Evolutionary conservation across 2,797 vertebrate genomes (phyloP), one percentile per base, ranked within the genome.

Genomic region (Salmo trutta): DNA sequence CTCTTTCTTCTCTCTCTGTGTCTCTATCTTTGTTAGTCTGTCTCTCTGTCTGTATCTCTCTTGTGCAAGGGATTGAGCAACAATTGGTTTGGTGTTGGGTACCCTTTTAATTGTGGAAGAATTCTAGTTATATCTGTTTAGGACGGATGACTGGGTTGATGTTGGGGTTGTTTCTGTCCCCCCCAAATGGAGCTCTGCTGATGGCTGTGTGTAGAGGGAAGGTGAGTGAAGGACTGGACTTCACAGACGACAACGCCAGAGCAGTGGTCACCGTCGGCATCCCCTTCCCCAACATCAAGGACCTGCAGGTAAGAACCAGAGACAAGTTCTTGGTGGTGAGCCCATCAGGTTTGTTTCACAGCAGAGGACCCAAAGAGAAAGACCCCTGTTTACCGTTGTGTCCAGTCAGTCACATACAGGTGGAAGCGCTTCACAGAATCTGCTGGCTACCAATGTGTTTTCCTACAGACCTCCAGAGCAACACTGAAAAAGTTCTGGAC

Each of bases 121-220:
- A 47, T 47, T 47, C 10, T 47, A 47, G 41, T 47, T 10, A 47
- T 14, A 47, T 21, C 5, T 24, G 31, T 24, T 47, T 47, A 47
- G 41, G 41, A 47, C 41, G 19, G 53, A 56, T 56, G 53, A 56
- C 19, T 56, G 17, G 17, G 5, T 19, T 62, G 5, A 62, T 59
- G 7, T 59, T 59, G n/a, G n/a, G n/a, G 6, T 8, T 59, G 56
- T 59, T 21, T 12, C 41, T 47, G 41, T 0, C 5, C 56, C n/a
- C 19, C 56, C 0, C 79, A 99, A 97, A 95, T 81, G 98, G 98
- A 74, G 97, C 98, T 0, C 93, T 99, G 52, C 92, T 99, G 76
- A 94, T 99, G 0, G 98, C 97, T n/a, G 98, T 99, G 33, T 99
- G 97, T 91, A 91, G 98, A 83, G 98, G 98, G 15, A 99, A 99